Base-by-base conservation (phyloP, 2,113 vertebrate species). In the Malurus elegans region DNA sequence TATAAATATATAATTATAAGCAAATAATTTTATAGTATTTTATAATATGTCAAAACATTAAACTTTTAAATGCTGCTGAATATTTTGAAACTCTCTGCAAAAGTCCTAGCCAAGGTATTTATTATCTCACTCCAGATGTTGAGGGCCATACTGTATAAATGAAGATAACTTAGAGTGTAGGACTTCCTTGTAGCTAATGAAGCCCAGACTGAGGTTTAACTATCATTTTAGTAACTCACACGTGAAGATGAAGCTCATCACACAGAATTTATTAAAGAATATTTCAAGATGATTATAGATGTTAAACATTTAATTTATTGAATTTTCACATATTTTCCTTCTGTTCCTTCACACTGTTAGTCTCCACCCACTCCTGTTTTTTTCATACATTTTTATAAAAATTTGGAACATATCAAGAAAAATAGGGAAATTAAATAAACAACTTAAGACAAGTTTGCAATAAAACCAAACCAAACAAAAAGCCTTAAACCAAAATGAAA, bases 111-210 rank as follows among this genome's bases (percentile, higher is more conserved):
- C 71, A 94, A 88, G 67, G 56, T 12, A 12, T 20, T 96, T 73
- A 36, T 72, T 86, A 60, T 91, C 73, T 90, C 57, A 86, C 54
- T 90, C 81, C 47, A 58, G 40, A 74, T 74, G 10, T 86, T 65
- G 29, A 45, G 13, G 15, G 7, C 15, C 78, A 40, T 66, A 56
- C 62, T 91, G 44, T 61, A 92, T 75, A 92, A 92, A 74, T 78
- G 87, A 94, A 84, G 45, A 75, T 69, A 74, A n/a, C 50, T 96
- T 73, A 61, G 28, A 71, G 32, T 75, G 21, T 78, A 95, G 90
- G 17, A 56, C 61, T 93, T 97, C 61, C 62, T 87, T 93, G 24
- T 72, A 69, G 90, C 26, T 78, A 90, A 92, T 92, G 72, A 80
- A 54, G n/a, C 62, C 75, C 45, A 85, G 34, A 54, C 3, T 88